Percentiles rank a stretch among this genome's conserved stretches.
Evolutionary conservation across 1,140 invertebrate species (phyloP).

Genomic region (Drosophila seguyi): DNA sequence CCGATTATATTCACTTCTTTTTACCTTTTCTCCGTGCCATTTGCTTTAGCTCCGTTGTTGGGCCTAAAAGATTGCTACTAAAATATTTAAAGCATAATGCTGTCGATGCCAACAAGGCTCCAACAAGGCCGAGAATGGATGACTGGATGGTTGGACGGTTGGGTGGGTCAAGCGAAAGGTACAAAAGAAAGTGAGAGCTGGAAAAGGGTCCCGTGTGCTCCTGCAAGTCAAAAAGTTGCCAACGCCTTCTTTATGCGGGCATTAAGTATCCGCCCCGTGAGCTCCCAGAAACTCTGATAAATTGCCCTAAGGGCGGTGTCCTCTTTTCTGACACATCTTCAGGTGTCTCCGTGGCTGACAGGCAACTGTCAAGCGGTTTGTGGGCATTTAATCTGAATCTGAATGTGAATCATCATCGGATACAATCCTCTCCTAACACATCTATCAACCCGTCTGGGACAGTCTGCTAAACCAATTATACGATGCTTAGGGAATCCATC

Average conservation of each 20-base stretch:
- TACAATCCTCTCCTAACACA: slow-evolving; percentile 7
- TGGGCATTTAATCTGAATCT: slow-evolving; percentile 44
- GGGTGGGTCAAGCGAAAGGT: slow-evolving; percentile 33
- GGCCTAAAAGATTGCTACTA: slow-evolving; percentile 58
- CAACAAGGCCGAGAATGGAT: slow-evolving; percentile 13
- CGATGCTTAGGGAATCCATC: slow-evolving; percentile 53
- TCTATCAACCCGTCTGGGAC: slow-evolving; percentile 29
- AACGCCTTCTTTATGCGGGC: slow-evolving; percentile 3
- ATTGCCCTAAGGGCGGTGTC: neutral
- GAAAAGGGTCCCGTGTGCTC: slow-evolving; percentile 1
- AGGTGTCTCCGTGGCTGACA: slow-evolving; percentile 43
- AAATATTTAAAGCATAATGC: slow-evolving; percentile 72
- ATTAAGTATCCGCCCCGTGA: slow-evolving; percentile 11
- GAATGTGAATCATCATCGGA: slow-evolving; percentile 12
- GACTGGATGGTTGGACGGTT: slow-evolving; percentile 3
- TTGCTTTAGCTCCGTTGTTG: slow-evolving; percentile 14
- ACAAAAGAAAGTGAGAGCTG: slow-evolving; percentile 1
- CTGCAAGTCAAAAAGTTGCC: slow-evolving; percentile 19
- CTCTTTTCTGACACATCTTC: slow-evolving; percentile 21
- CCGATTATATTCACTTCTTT: slow-evolving; percentile 39
- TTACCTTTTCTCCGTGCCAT: slow-evolving; percentile 10
- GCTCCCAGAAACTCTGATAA: neutral
- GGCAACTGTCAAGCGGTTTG: slow-evolving; percentile 42
- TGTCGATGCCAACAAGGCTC: slow-evolving; percentile 35
- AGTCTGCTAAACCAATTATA: slow-evolving; percentile 47